A percentile compares a stretch with the other conserved stretches of the same genome.
These are phyloP conservation scores for Chiroxiphia lanceolata DNA, from an alignment of 2,797 vertebrate genomes.

Conservation along the genomic window DNA sequence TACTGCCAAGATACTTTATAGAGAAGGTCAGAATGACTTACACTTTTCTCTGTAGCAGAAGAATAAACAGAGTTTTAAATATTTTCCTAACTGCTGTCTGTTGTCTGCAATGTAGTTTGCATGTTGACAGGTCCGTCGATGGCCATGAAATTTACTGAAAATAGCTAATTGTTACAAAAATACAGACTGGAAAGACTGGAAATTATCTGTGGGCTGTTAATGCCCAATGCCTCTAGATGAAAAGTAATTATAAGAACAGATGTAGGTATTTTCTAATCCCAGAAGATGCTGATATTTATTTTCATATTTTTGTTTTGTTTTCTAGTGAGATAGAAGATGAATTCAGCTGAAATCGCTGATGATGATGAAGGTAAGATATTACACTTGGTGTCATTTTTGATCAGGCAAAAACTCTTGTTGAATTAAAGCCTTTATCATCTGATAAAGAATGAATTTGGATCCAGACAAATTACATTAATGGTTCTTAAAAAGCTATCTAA, in stretches of 20 bases:
- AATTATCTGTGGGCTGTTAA: background rate
- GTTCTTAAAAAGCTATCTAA: background rate
- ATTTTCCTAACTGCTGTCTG: background rate
- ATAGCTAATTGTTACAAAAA: background rate
- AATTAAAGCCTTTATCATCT: background rate
- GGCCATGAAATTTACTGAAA: background rate
- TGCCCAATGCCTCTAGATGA: background rate
- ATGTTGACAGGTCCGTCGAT: background rate
- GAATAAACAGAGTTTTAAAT: background rate
- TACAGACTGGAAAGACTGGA: background rate
- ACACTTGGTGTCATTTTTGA: background rate
- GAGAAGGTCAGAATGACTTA: background rate
- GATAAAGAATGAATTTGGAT: background rate
- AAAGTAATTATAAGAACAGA: background rate
- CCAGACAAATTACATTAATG: background rate
- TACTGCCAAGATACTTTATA: background rate
- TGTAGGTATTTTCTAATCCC: background rate
- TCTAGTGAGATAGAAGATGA: conserved; percentile 81
- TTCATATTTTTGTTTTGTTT: conserved; percentile 48
- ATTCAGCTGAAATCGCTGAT: conserved; percentile 79
- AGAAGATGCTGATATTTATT: background rate
- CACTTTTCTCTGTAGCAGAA: background rate
- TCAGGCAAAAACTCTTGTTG: background rate
- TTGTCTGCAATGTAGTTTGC: background rate
- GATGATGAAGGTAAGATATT: conserved; percentile 77